Percentiles rank a stretch among this genome's conserved stretches.
Evolutionary conservation across 2,113 vertebrate species (phyloP).

Genomic region (Spea bombifrons): DNA sequence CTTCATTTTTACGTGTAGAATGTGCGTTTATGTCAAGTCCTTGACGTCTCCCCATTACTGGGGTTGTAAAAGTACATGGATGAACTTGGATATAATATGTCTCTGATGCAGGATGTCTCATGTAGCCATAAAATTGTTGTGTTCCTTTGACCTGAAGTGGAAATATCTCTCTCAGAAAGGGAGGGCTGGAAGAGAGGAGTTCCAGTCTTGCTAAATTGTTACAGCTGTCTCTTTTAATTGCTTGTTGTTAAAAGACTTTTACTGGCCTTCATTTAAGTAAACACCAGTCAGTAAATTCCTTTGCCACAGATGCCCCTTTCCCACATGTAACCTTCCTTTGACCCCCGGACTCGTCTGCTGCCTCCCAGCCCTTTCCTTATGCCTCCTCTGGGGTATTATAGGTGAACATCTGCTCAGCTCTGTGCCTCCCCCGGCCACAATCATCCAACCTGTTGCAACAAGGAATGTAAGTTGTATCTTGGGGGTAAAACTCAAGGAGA

Average conservation of each 20-base stretch:
- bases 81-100: no score
- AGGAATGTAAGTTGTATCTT: neutral
- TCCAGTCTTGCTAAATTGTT: slow-evolving; percentile 4
- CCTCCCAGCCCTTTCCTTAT: slow-evolving; percentile 10
- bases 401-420: slow-evolving; percentile 34
- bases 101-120: slow-evolving; percentile 10
- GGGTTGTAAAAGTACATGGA: no score
- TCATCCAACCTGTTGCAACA: slow-evolving; percentile 25
- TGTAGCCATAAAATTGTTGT: slow-evolving; percentile 2
- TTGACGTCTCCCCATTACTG: no score
- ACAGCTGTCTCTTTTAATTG: slow-evolving; percentile 58
- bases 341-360: slow-evolving; percentile 13
- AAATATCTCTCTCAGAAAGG: neutral
- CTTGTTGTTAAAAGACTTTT: slow-evolving; percentile 57
- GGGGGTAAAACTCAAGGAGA: slow-evolving; percentile 2
- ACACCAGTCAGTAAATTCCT: slow-evolving; percentile 63
- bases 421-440: neutral
- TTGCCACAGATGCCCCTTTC: slow-evolving; percentile 52
- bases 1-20: no score
- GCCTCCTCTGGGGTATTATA: slow-evolving; percentile 14
- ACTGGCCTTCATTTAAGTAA: slow-evolving; percentile 57
- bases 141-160: slow-evolving; percentile 15
- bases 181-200: slow-evolving; percentile 11
- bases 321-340: slow-evolving; percentile 45
- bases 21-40: no score